Evolutionary conservation across 2,888 invertebrate genomes (phyloP), one percentile per base, ranked within the genome.

Genomic region (Lysandra bellargus): DNA sequence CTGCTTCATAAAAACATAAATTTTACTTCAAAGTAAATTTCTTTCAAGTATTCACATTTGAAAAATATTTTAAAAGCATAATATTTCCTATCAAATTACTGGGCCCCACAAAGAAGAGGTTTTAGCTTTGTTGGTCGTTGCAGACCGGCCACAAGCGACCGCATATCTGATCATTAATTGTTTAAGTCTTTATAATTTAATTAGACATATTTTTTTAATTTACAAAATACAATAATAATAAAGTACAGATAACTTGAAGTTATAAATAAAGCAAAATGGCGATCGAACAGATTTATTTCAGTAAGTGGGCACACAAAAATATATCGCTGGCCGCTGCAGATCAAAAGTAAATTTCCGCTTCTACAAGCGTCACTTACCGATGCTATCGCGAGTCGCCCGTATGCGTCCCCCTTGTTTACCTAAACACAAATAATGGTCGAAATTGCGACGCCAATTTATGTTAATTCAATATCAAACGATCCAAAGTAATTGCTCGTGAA

Each of bases 401-500:
- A 69, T 37, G 69, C 14, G 4, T 5, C 1, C 14, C 6, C 17
- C 1, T 30, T 69, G 69, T 37, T 69, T 69, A 33, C 33, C 33
- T 33, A 69, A 69, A 30, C 14, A 69, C 69, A 69, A 69, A 69
- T 69, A 69, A 69, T 69, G 17, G 23, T 69, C 23, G 1, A 69
- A 74, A 40, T 74, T 74, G 74, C 44, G n/a, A 44, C n/a, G 76
- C 17, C 53, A 76, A 76, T 76, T 57, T 76, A 76, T 76, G 57
- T 53, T 76, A 53, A 33, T 76, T 33, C 57, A 49, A 76, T 53
- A 76, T 76, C 53, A 76, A 76, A 76, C 53, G 76, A 57, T 57
- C 57, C 14, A 53, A 53, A 5, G 76, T 33, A 76, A 76, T 76
- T 57, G 76, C 12, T 33, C 76, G 37, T 76, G 57, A 76, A 76